A percentile compares a stretch with the other conserved stretches of the same genome.
phyloP scores from a whole-genome alignment of 2,888 invertebrate genomes.

The Tipula helvola region DNA sequence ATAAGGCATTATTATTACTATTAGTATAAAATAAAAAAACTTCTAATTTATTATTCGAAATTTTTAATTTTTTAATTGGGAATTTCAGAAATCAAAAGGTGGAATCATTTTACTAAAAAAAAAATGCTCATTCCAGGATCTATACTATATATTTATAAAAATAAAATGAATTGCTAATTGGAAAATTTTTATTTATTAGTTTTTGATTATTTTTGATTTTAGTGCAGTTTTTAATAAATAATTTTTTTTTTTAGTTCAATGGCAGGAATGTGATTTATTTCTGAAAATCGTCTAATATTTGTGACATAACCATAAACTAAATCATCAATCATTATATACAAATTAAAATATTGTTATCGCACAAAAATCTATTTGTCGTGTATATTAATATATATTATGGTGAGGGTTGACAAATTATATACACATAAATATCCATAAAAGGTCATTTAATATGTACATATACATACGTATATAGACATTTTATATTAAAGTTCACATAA shows the following conservation, averaged over 20 bases:
- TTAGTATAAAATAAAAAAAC: background rate
- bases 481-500: background rate
- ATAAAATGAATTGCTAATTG: background rate
- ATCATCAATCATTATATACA: background rate
- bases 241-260: background rate
- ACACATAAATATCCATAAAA: background rate
- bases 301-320: background rate
- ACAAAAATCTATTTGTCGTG: background rate
- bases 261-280: background rate
- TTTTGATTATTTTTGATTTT: background rate
- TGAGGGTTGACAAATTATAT: background rate
- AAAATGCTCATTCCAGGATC: background rate
- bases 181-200: background rate
- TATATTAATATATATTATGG: background rate
- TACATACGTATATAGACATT: background rate
- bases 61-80: background rate
- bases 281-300: background rate
- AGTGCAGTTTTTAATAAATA: background rate
- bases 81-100: background rate
- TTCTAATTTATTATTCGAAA: background rate
- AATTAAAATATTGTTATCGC: background rate
- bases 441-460: background rate
- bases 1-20: background rate
- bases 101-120: background rate
- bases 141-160: background rate